Evolutionary conservation across 2,113 vertebrate genomes (phyloP), one percentile per base, ranked within the genome.

Genomic region (Hydropotes inermis): DNA sequence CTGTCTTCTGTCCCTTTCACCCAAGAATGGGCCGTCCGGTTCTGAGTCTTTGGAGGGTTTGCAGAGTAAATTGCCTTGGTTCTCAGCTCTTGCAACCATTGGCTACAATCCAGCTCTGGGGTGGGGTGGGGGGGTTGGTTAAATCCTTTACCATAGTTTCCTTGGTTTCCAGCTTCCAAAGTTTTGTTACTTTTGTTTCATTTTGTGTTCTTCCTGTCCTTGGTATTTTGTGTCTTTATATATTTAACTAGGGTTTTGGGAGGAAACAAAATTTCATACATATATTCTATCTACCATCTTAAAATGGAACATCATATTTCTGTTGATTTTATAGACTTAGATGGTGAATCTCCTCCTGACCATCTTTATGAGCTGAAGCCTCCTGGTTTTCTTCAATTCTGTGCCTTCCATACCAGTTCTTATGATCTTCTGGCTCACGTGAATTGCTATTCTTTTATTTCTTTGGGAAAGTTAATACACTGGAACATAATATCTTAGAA

Each of bases 401-500:
- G 10, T 33, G 39, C n/a, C 19, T 84, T 57, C 64, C 25, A 4
- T 47, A 52, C 30, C 27, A 43, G 13, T 54, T 61, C 50, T 30
- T 84, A 61, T 74, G 61, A 81, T 55, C n/a, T 60, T 82, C 23
- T 30, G 54, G 16, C 23, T 91, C 79, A 27, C 19, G n/a, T 89
- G 60, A 86, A 83, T 58, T 43, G 28, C 47, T 83, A 10, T n/a
- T 39, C 21, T 88, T 47, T 84, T 58, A 33, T 25, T 39, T 30
- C 88, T 97, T 94, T 92, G 88, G 85, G 70, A 94, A 96, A 94
- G 81, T 95, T 92, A 89, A 94, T 90, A 55, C 36, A 89, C 25
- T 74, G 19, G 23, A 91, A 89, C 43, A 36, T 84, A 60, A 83
- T 84, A 10, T 23, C 14, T 85, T 79, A 79, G 28, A 57, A 81